Base-by-base conservation (phyloP, 2,797 vertebrate species). In the Denticeps clupeoides region DNA sequence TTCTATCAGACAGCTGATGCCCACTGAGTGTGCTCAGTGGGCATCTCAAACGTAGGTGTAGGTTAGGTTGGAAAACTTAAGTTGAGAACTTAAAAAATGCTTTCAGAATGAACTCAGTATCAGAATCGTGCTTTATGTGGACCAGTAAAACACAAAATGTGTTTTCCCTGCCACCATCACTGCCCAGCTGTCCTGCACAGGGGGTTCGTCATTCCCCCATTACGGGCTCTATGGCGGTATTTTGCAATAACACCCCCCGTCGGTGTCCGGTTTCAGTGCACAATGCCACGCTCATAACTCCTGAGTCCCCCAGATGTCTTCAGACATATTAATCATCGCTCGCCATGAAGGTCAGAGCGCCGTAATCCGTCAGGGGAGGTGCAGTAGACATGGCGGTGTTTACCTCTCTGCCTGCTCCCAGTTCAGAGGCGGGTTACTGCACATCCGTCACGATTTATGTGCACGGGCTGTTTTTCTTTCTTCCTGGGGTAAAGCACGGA, bases 321-420 rank as follows among this genome's bases (percentile, higher is more conserved):
- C 80, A 83, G 88, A 89, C 84, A 86, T 88, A 85, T 89, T 91
- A 88, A 93, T 91, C 86, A 85, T 82, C 76, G 80, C 83, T 73
- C 76, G 80, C 79, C 79, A n/a, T 71, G 71, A 70, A 83, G 85
- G 86, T 86, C 88, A 83, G 70, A 80, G 69, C 65, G 87, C 87
- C 82, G 88, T 91, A 89, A 94, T 95, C 86, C 81, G 86, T 92
- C 89, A 91, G 73, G 69, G 50, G 44, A 64, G 59, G 48, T 63
- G 4, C 7, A 19, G 18, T 62, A 56, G 61, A 66, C 60, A 64
- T 57, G 68, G 56, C 47, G 54, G 52, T 22, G 37, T 50, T 29
- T 23, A 57, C 59, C 52, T 59, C 59, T 60, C 43, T n/a, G n/a
- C 45, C 31, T 51, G 44, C 15, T 25, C 61, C 67, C 51, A 45